Conservation (phyloP, 2,113 vertebrate genomes). For the Anolis carolinensis region DNA sequence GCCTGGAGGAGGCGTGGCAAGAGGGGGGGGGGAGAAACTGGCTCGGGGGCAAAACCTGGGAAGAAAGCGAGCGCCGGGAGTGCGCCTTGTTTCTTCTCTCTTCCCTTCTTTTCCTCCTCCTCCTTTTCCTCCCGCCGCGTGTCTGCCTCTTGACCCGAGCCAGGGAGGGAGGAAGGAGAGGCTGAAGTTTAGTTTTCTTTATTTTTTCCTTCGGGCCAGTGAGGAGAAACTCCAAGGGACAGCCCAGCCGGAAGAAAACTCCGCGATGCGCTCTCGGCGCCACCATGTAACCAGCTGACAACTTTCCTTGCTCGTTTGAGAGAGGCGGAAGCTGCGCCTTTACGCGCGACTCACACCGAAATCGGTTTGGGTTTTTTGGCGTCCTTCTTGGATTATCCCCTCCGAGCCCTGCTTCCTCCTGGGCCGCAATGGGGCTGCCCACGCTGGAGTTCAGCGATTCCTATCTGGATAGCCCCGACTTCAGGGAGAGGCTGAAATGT, state of each 20-base stretch:
- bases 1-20: not conserved
- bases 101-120: rapidly evolving
- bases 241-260: not conserved
- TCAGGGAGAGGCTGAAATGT: conserved; percentile 93
- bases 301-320: not conserved
- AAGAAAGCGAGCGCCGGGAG: not conserved
- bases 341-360: too few species aligned
- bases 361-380: too few species aligned
- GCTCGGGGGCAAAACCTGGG: not conserved
- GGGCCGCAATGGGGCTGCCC: conserved; percentile 88
- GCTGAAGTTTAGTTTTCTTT: not conserved
- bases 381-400: too few species aligned
- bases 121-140: not conserved
- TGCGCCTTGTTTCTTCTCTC: not conserved
- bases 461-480: conserved; percentile 95
- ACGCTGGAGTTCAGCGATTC: conserved; percentile 98
- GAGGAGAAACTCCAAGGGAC: not conserved
- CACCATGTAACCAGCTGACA: conserved; percentile 69
- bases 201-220: too few species aligned
- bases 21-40: not conserved
- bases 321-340: too few species aligned
- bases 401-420: too few species aligned
- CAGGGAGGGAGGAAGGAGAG: conserved; percentile 50
- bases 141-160: conserved; percentile 40
- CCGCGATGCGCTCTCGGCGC: conserved; percentile 9